Conservation (phyloP, 2,113 vertebrate species). For the Toxostoma redivivum region DNA sequence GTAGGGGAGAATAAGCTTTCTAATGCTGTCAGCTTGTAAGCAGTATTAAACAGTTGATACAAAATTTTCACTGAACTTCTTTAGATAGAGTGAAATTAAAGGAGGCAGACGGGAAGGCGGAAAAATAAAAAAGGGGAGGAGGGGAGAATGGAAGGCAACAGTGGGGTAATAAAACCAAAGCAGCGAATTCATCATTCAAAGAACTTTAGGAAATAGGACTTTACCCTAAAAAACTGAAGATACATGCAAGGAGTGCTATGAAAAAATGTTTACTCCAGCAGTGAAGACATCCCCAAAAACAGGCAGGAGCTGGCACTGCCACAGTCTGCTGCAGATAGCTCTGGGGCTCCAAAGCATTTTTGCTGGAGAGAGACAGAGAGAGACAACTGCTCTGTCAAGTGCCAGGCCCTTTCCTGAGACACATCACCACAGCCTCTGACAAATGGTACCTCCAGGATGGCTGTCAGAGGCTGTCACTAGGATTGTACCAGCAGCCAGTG, state of each 20-base stretch:
- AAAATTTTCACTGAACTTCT: not conserved
- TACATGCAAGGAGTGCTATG: not conserved
- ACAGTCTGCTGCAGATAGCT: not conserved
- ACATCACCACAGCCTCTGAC: not conserved
- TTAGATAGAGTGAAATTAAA: not conserved
- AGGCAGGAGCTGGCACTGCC: not conserved
- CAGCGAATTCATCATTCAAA: not conserved
- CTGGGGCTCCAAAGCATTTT: not conserved
- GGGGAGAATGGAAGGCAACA: not conserved
- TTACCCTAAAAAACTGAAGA: not conserved
- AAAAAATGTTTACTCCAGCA: not conserved
- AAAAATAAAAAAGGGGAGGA: too few species aligned
- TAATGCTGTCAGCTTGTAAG: not conserved
- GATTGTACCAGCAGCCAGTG: not conserved
- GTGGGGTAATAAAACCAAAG: not conserved
- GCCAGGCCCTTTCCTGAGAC: not conserved
- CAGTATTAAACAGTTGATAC: not conserved
- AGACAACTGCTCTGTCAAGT: not conserved
- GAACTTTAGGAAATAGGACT: not conserved
- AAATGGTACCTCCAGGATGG: not conserved
- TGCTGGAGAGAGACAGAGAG: not conserved
- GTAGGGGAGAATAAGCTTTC: not conserved
- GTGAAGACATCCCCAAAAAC: not conserved
- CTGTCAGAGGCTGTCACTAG: not conserved
- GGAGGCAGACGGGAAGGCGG: rapidly evolving